These are phyloP conservation scores for Orycteropus afer DNA, from an alignment of 2,113 vertebrate genomes.

Conservation along the genomic window DNA sequence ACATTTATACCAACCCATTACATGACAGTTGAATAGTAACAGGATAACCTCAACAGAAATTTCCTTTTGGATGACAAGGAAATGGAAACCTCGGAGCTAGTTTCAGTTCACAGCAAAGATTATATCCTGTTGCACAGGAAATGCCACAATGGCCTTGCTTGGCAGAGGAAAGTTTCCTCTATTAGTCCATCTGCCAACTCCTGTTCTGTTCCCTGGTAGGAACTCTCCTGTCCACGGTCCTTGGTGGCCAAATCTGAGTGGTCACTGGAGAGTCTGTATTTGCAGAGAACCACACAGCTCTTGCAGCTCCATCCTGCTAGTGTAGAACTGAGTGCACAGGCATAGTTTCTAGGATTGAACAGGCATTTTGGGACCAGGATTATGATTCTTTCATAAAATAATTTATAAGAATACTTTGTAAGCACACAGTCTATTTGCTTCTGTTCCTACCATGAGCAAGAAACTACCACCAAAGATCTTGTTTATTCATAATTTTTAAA, in stretches of 20 bases:
- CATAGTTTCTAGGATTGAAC: background rate
- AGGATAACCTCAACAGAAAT: background rate
- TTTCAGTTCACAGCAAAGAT: background rate
- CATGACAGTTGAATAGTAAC: background rate
- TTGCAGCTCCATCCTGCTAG: background rate
- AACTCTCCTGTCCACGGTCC: background rate
- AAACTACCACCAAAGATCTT: background rate
- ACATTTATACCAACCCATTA: background rate
- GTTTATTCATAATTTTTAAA: background rate
- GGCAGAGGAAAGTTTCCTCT: background rate
- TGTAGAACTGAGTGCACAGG: background rate
- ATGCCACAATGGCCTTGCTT: background rate
- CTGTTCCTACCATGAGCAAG: background rate
- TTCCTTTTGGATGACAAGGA: background rate
- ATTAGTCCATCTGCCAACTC: background rate
- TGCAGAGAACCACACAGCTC: background rate
- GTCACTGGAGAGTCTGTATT: background rate
- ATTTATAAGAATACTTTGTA: background rate
- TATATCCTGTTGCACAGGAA: background rate
- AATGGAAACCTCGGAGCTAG: background rate
- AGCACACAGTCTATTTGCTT: background rate
- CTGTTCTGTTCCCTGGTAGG: background rate
- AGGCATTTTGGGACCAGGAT: background rate
- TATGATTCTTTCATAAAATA: background rate
- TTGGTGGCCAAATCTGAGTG: rapidly evolving